These are phyloP conservation scores for Cephus pygmeus DNA, from an alignment of 2,888 invertebrate species.

Conservation along the genomic window DNA sequence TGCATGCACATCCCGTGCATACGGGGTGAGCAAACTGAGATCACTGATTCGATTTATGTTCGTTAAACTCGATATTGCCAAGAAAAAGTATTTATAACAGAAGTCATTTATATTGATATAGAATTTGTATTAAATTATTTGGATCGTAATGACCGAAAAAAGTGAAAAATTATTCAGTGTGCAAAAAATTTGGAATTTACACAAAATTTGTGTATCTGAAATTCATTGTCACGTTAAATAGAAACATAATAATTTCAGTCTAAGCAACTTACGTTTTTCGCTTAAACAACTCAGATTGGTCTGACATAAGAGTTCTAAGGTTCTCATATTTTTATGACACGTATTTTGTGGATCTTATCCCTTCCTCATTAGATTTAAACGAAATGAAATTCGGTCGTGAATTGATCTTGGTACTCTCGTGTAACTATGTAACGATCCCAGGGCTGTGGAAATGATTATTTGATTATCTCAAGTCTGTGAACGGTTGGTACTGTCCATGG, in stretches of 20 bases:
- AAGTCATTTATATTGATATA: neutral
- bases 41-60: neutral
- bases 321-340: neutral
- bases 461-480: neutral
- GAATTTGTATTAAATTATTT: neutral
- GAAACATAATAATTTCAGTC: neutral
- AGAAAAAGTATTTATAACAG: neutral
- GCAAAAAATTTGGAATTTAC: neutral
- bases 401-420: neutral
- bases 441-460: neutral
- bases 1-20: neutral
- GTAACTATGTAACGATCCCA: neutral
- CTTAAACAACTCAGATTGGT: neutral
- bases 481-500: neutral
- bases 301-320: too few species aligned
- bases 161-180: neutral
- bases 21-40: slow-evolving; percentile 1
- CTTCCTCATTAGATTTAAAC: neutral
- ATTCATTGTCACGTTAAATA: neutral
- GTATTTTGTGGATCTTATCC: neutral
- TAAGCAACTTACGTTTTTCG: too few species aligned
- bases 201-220: neutral
- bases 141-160: neutral
- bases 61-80: neutral
- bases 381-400: neutral